phyloP scores from a whole-genome alignment of 2,113 vertebrate genomes.

The Synodontis membranacea region DNA sequence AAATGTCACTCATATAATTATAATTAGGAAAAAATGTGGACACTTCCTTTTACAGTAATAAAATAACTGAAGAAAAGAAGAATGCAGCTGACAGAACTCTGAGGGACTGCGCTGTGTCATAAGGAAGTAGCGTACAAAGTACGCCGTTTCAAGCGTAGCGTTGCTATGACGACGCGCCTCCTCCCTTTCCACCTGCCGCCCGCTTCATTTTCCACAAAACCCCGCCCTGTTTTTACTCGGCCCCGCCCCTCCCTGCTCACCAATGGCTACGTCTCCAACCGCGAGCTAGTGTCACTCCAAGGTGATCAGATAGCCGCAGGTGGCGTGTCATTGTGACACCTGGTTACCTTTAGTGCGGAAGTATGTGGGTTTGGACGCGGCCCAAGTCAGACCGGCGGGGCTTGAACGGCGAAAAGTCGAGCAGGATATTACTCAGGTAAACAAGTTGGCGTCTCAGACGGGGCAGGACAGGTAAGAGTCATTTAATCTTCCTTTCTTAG shows the following conservation, averaged over 20 bases:
- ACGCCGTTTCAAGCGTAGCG: not conserved
- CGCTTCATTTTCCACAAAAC: not conserved
- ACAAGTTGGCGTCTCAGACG: slow-evolving; percentile 14
- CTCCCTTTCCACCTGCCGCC: not conserved
- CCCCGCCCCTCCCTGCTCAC: not conserved
- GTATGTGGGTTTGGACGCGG: slow-evolving; percentile 4
- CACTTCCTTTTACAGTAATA: not conserved
- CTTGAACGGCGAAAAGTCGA: not conserved
- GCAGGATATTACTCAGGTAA: not conserved
- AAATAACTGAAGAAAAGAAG: not conserved
- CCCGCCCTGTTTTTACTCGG: not conserved
- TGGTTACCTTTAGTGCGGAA: not conserved
- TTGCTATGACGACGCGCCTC: slow-evolving; percentile 15
- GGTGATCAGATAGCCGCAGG: not conserved
- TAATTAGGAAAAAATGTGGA: not conserved
- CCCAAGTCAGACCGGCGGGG: slow-evolving; percentile 2
- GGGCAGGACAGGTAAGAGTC: no score
- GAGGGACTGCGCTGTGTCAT: not conserved
- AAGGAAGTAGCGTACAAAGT: not conserved
- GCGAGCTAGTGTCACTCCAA: not conserved
- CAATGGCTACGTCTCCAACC: not conserved
- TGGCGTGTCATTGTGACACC: not conserved
- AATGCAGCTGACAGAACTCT: not conserved
- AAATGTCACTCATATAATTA: no score
- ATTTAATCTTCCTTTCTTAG: accelerated